phyloP scores from a whole-genome alignment of 2,797 vertebrate genomes.

The Aldrovandia affinis region DNA sequence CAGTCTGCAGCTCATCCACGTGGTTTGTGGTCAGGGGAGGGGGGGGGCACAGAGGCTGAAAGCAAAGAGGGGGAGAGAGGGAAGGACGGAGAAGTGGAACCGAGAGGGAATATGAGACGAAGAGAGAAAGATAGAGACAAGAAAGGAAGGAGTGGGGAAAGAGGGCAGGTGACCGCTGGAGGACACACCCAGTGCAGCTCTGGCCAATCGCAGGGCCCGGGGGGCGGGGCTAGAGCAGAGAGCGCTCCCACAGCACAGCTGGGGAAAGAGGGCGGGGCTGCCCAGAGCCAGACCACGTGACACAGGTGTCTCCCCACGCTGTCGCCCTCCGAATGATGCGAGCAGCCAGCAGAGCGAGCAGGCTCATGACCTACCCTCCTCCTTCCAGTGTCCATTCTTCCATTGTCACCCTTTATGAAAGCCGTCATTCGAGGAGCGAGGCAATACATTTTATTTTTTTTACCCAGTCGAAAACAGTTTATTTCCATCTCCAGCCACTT shows the following conservation, averaged over 20 bases:
- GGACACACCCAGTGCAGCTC: neutral
- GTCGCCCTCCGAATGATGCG: no score
- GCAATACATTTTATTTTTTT: no score
- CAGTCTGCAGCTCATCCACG: neutral
- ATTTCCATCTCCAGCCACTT: no score
- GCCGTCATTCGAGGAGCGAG: no score
- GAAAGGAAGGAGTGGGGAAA: neutral
- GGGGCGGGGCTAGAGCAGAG: neutral
- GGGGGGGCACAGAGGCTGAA: neutral
- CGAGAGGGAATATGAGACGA: neutral
- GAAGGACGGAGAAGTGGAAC: neutral
- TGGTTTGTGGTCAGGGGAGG: neutral
- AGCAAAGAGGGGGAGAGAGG: neutral
- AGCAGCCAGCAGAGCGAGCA: no score
- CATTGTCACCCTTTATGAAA: no score
- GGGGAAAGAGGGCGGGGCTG: neutral
- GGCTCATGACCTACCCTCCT: no score
- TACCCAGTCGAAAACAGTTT: no score
- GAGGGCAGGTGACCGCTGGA: neutral
- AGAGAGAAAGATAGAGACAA: neutral
- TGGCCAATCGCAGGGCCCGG: neutral
- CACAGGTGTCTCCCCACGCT: no score
- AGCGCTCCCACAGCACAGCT: neutral
- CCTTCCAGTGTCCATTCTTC: no score
- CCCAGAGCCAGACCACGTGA: neutral